These are phyloP conservation scores for Drosophila eohydei DNA, from an alignment of 2,888 invertebrate species.

Conservation along the genomic window DNA sequence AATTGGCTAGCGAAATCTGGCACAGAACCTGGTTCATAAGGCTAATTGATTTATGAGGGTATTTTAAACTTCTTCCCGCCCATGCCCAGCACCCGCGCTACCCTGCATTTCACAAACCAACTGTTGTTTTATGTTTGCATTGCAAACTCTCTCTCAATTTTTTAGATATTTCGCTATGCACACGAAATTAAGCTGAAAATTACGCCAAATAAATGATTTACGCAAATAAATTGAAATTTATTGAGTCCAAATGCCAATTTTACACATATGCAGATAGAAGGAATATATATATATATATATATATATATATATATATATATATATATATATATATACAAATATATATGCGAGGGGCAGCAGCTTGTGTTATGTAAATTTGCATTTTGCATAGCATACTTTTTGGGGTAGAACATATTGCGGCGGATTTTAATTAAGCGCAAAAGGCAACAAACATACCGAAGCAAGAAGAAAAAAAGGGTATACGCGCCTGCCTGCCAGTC, in stretches of 20 bases:
- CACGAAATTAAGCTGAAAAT: conserved; percentile 82
- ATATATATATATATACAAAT: neutral
- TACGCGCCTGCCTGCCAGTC: conserved; percentile 13
- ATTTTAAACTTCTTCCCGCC: conserved; percentile 35
- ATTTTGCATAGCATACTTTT: conserved; percentile 68
- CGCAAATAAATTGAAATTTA: conserved; percentile 84
- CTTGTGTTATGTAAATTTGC: conserved; percentile 73
- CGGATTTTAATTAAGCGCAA: conserved; percentile 79
- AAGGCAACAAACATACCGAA: conserved; percentile 52
- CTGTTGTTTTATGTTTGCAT: conserved; percentile 34
- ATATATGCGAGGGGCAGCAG: conserved; percentile 51
- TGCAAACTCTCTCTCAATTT: conserved; percentile 26
- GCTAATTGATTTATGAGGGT: conserved; percentile 83
- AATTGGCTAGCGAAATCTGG: conserved; percentile 72
- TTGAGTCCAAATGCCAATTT: conserved; percentile 64
- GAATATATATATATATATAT: conserved; percentile 7
- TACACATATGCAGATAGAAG: neutral
- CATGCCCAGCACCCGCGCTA: neutral
- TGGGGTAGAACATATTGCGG: conserved; percentile 70
- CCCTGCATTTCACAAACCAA: conserved; percentile 14
- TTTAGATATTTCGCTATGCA: conserved; percentile 37
- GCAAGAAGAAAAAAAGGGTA: conserved; percentile 25
- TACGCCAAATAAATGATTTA: conserved; percentile 84
- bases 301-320: conserved; percentile 16
- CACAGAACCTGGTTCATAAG: conserved; percentile 63